These are phyloP conservation scores for Mormyrops attenuatus DNA, from an alignment of 2,797 vertebrate genomes.

Conservation along the genomic window DNA sequence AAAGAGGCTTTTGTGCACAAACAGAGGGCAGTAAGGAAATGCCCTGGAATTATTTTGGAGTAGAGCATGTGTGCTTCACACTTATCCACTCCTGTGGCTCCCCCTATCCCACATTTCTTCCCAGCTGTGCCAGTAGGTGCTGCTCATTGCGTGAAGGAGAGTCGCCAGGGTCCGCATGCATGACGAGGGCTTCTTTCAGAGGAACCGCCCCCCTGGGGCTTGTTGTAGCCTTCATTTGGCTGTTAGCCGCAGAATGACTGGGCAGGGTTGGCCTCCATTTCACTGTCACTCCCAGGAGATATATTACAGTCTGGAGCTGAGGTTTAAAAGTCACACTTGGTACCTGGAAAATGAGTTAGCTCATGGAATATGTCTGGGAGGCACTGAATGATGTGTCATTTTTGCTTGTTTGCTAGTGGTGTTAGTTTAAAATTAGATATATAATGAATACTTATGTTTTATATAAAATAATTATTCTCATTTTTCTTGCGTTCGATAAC, in stretches of 20 bases:
- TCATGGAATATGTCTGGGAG: neutral
- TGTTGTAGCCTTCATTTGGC: neutral
- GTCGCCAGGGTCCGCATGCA: neutral
- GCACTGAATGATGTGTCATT: neutral
- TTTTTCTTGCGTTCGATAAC: neutral
- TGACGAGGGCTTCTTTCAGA: neutral
- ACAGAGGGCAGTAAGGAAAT: neutral
- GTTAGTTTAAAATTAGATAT: neutral
- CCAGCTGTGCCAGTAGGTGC: neutral
- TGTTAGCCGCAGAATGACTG: neutral
- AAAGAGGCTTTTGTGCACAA: neutral
- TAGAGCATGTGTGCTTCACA: neutral
- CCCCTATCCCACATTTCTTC: neutral
- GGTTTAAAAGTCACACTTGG: neutral
- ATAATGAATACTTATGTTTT: neutral
- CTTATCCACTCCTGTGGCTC: neutral
- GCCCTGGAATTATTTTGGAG: neutral
- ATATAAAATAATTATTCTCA: neutral
- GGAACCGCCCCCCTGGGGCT: neutral
- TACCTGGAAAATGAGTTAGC: neutral
- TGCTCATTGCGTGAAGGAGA: neutral
- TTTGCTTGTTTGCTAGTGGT: neutral
- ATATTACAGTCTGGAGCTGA: neutral
- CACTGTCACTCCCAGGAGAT: neutral
- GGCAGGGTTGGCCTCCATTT: neutral